Evolutionary conservation across 2,113 vertebrate species (phyloP).

Genomic region (Callopanchax toddi): DNA sequence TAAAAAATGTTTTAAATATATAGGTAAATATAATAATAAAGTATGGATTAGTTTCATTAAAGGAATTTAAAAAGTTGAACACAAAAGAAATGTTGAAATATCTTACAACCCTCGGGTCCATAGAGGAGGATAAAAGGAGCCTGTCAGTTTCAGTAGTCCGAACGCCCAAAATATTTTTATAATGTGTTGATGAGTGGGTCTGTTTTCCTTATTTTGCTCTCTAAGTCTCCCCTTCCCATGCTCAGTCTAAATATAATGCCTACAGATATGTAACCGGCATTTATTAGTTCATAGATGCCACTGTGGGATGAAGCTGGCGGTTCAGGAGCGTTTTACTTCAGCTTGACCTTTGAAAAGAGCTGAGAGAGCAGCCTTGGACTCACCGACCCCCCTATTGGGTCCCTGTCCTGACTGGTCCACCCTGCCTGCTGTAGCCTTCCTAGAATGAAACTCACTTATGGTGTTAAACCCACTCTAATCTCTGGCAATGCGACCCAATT

Average conservation of each 20-base stretch:
- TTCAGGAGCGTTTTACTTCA: conserved; percentile 76
- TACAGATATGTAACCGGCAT: conserved; percentile 69
- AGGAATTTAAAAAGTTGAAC: too few species aligned
- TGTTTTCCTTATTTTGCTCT: conserved; percentile 45
- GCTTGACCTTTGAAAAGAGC: conserved; percentile 80
- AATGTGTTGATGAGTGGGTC: conserved; percentile 36
- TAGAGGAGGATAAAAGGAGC: conserved; percentile 21
- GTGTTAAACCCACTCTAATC: conserved; percentile 72
- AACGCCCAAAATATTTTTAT: conserved; percentile 65
- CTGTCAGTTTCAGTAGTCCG: conserved; percentile 30
- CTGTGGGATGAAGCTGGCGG: conserved; percentile 64
- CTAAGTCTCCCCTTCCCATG: conserved; percentile 38
- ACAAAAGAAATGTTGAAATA: too few species aligned
- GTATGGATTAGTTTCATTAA: not conserved
- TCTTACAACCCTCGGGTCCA: too few species aligned
- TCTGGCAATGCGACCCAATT: conserved; percentile 74
- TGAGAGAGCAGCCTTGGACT: conserved; percentile 71
- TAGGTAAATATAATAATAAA: too few species aligned
- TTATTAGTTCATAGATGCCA: conserved; percentile 75
- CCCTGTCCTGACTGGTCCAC: conserved; percentile 27
- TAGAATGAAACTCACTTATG: conserved; percentile 70
- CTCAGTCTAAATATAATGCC: conserved; percentile 73
- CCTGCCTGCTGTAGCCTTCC: conserved; percentile 54
- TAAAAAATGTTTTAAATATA: not conserved
- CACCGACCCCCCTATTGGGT: conserved; percentile 23